These are phyloP conservation scores for Cryptus viduatorius DNA, from an alignment of 2,888 invertebrate species.

Conservation along the genomic window DNA sequence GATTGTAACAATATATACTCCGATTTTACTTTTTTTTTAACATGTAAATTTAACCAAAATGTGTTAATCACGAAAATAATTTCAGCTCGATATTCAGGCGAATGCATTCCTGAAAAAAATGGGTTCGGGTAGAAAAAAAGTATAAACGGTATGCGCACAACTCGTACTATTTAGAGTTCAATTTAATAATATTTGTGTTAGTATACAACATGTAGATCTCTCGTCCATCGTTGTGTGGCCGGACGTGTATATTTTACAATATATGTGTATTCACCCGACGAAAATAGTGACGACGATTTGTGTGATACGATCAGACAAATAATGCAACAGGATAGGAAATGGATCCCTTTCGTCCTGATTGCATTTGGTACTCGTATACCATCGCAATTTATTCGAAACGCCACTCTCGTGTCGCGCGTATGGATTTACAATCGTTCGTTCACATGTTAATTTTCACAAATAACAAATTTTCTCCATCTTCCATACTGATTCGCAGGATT, in stretches of 20 bases:
- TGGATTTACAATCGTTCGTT: background rate
- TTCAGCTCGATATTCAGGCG: background rate
- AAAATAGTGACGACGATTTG: constrained; percentile 14
- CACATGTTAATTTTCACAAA: constrained; percentile 1
- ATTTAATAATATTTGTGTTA: constrained; percentile 43
- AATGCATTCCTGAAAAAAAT: background rate
- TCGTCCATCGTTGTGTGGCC: constrained; percentile 11
- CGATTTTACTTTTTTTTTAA: too few relatives aligned
- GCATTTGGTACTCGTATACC: background rate
- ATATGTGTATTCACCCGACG: constrained; percentile 15
- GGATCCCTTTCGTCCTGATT: background rate
- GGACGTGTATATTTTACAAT: constrained; percentile 38
- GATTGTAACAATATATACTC: too few relatives aligned
- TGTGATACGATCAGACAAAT: constrained; percentile 29
- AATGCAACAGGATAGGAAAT: background rate
- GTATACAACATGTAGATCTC: constrained; percentile 37
- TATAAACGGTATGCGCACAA: background rate
- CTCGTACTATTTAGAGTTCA: constrained; percentile 33
- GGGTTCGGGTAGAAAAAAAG: background rate
- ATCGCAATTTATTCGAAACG: background rate
- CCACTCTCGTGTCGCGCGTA: background rate
- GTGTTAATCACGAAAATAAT: background rate
- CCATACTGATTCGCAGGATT: background rate
- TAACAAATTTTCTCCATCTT: background rate
- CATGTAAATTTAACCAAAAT: too few relatives aligned